phyloP scores from a whole-genome alignment of 2,888 invertebrate genomes.

The Eristalis tenax region DNA sequence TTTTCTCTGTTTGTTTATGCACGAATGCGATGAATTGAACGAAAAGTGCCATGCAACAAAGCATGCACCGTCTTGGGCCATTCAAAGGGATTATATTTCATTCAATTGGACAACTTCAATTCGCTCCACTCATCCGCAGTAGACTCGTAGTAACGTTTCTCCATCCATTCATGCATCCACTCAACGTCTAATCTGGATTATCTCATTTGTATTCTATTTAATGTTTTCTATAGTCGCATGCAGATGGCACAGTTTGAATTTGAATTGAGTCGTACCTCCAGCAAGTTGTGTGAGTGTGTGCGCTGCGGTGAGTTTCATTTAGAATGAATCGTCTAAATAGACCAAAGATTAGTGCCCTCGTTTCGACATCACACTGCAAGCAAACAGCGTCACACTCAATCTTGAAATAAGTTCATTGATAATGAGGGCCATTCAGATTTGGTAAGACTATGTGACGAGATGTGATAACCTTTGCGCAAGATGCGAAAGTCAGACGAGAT shows the following conservation, averaged over 20 bases:
- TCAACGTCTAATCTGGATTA: neutral
- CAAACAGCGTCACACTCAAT: neutral
- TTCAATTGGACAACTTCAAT: neutral
- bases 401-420: neutral
- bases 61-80: neutral
- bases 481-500: neutral
- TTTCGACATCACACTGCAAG: neutral
- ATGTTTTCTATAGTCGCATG: neutral
- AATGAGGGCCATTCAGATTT: neutral
- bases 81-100: neutral
- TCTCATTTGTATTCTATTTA: neutral
- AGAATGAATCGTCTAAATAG: neutral
- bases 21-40: neutral
- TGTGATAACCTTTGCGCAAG: neutral
- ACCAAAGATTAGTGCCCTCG: neutral
- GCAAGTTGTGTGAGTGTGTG: neutral
- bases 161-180: neutral
- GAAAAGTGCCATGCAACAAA: neutral
- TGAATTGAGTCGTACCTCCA: neutral
- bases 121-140: neutral
- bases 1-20: neutral
- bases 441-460: neutral
- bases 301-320: neutral
- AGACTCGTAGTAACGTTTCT: neutral
- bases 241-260: neutral